Evolutionary conservation across 1,140 invertebrate genomes (phyloP).

Genomic region (Probaryconus sp.): DNA sequence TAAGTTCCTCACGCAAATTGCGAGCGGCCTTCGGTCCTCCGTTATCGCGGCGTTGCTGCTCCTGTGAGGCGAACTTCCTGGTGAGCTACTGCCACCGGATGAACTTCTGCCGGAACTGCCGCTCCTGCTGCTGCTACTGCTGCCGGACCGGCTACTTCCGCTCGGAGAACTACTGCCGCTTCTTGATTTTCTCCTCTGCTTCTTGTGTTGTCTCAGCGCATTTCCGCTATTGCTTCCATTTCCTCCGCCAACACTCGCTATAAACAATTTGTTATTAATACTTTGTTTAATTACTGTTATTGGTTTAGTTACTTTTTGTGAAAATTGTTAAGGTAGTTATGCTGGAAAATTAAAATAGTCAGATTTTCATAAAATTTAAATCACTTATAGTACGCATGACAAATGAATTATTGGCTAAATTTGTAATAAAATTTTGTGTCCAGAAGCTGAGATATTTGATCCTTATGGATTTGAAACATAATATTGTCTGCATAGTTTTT

Average conservation of each 20-base stretch:
- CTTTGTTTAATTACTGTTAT: no score
- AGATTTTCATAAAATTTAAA: no score
- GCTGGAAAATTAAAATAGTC: no score
- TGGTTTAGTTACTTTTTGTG: no score
- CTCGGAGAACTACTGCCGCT: conserved; percentile 79
- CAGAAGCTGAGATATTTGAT: no score
- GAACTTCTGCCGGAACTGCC: conserved; percentile 77
- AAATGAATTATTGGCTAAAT: no score
- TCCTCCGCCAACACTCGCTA: conserved; percentile 58
- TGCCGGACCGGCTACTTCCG: conserved; percentile 79
- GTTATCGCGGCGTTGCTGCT: conserved; percentile 73
- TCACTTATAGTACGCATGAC: no score
- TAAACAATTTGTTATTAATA: no score
- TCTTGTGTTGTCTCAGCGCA: conserved; percentile 72
- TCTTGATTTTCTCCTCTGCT: conserved; percentile 76
- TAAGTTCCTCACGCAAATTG: conserved; percentile 94
- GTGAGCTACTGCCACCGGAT: conserved; percentile 75
- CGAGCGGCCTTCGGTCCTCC: conserved; percentile 87
- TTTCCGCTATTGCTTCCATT: conserved; percentile 53
- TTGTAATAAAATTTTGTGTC: no score
- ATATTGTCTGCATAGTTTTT: no score
- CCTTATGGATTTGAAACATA: no score
- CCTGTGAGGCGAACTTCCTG: conserved; percentile 75
- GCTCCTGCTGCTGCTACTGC: conserved; percentile 81
- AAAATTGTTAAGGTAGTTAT: no score